Evolutionary conservation across 2,888 invertebrate species (phyloP), one percentile per base, ranked within the genome.

Genomic region (Idaea biselata): DNA sequence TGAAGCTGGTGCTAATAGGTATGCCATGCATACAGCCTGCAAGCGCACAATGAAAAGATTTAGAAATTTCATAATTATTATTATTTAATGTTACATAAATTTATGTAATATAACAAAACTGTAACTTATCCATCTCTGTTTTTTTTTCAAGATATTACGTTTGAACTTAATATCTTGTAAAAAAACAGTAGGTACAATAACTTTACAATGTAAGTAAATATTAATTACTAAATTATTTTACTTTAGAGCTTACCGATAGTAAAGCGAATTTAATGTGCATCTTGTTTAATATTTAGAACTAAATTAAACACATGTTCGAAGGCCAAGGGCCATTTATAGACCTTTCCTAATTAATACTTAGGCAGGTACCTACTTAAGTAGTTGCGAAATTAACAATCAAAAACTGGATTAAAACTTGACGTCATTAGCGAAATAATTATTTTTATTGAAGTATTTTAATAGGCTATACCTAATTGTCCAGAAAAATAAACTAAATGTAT

Each of bases 21-120:
- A 74, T 8, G 79, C 75, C 54, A 86, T 67, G 60, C 83, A 85
- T 4, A 80, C 78, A n/a, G 83, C 59, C 88, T 88, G 71, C 4
- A 63, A 69, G 60, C 61, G 61, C 16, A 44, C 59, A 33, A 53
- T 18, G 58, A 8, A 58, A n/a, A 60, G n/a, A 61, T 31, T 32
- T 32, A 32, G 32, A 32, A 32, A 32, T 8, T 3, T 2, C 7
- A 32, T 11, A n/a, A n/a, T n/a, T n/a, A n/a, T n/a, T n/a, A n/a
- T n/a, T n/a, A n/a, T n/a, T n/a, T n/a, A n/a, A n/a, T n/a, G n/a
- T n/a, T n/a, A n/a, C n/a, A n/a, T n/a, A n/a, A n/a, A n/a, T n/a
- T n/a, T n/a, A n/a, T n/a, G n/a, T n/a, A n/a, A n/a, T n/a, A n/a
- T n/a, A n/a, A n/a, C n/a, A n/a, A n/a, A n/a, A n/a, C n/a, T n/a